A percentile compares a stretch with the other conserved stretches of the same genome.
Evolutionary conservation across 2,888 invertebrate species (phyloP).

Genomic region (Eulithis testata): DNA sequence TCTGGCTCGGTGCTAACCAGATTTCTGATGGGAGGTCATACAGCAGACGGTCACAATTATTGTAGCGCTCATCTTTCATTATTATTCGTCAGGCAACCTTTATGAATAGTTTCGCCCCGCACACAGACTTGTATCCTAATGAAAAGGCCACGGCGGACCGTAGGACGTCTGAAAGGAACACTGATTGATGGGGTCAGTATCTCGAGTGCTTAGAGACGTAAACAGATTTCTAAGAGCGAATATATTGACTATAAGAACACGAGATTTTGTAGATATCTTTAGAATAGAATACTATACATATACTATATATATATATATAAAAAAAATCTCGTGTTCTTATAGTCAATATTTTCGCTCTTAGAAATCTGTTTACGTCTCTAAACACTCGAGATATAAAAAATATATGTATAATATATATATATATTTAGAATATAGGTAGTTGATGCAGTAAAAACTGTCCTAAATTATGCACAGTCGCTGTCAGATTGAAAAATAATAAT

Average conservation of each 20-base stretch:
- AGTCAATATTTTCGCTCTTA: no score
- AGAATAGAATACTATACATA: neutral
- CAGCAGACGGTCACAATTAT: constrained; percentile 1
- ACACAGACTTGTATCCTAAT: neutral
- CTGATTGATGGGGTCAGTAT: constrained; percentile 12
- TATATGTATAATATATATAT: no score
- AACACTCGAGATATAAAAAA: no score
- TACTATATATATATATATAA: no score
- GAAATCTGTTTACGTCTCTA: no score
- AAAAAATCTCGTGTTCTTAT: no score
- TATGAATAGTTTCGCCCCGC: constrained; percentile 9
- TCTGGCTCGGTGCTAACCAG: neutral
- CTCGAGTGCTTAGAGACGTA: constrained; percentile 3
- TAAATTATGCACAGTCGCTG: no score
- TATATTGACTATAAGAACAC: neutral
- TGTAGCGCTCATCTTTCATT: constrained; percentile 17
- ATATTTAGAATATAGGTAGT: no score
- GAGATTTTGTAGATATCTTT: neutral
- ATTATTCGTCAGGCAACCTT: constrained; percentile 1
- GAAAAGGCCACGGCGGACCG: neutral
- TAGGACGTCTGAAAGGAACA: neutral
- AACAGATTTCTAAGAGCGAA: neutral
- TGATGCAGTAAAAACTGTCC: no score
- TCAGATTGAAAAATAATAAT: no score
- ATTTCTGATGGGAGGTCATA: neutral